Conservation (phyloP, 2,113 vertebrate species). For the Syngnathus scovelli region DNA sequence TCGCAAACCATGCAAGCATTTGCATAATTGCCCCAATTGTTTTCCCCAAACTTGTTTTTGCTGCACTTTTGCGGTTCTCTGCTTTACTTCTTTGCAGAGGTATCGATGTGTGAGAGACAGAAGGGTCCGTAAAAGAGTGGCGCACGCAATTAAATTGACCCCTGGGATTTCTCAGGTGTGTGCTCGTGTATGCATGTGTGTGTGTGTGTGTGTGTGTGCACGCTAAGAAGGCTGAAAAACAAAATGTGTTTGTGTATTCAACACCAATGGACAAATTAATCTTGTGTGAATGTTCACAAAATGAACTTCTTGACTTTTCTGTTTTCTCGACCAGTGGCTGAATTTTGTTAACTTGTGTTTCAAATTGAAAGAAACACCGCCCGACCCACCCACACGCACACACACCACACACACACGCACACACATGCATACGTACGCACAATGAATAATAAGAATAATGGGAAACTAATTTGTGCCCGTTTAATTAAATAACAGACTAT, state of each 20-base stretch:
- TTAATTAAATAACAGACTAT: background rate
- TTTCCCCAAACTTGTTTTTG: slow-evolving; percentile 1
- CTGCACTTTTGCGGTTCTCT: slow-evolving; percentile 35
- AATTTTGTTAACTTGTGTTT: slow-evolving; percentile 48
- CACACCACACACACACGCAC: too few species aligned
- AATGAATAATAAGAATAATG: slow-evolving; percentile 7
- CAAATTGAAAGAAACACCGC: background rate
- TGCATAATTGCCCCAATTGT: slow-evolving; percentile 26
- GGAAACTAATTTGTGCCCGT: too few species aligned
- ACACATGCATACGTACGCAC: too few species aligned
- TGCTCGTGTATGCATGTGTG: slow-evolving; percentile 19
- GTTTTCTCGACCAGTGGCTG: slow-evolving; percentile 64
- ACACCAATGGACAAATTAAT: slow-evolving; percentile 9
- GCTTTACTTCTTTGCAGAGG: slow-evolving; percentile 34
- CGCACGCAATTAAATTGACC: slow-evolving; percentile 62
- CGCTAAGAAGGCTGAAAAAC: background rate
- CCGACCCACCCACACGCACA: background rate
- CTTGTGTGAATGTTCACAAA: slow-evolving; percentile 17
- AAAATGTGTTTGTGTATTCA: slow-evolving; percentile 2
- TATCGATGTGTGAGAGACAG: slow-evolving; percentile 60
- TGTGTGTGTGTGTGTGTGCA: background rate
- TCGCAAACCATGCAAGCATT: slow-evolving; percentile 29
- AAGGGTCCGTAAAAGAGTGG: slow-evolving; percentile 52
- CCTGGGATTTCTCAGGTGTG: slow-evolving; percentile 35
- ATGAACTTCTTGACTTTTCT: slow-evolving; percentile 48